Evolutionary conservation across 2,113 vertebrate genomes (phyloP).

Genomic region (Pterocles gutturalis): DNA sequence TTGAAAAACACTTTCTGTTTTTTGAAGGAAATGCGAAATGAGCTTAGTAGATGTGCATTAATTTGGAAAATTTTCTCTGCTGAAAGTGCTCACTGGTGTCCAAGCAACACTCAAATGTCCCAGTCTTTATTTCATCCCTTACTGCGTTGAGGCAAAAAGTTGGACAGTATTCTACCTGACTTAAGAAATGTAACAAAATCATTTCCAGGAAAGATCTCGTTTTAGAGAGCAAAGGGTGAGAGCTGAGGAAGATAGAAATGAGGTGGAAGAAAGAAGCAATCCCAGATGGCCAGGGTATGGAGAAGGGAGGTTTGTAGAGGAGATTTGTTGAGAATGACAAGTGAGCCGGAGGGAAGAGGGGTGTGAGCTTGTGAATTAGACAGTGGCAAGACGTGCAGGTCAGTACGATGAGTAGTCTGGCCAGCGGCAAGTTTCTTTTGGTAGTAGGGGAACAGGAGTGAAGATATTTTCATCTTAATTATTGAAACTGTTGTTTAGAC

Average conservation of each 20-base stretch:
- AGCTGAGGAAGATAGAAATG: not conserved
- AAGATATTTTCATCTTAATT: not conserved
- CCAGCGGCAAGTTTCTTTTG: not conserved
- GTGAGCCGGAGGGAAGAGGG: not conserved
- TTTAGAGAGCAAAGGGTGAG: not conserved
- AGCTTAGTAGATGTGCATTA: conserved; percentile 11
- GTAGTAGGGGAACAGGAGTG: not conserved
- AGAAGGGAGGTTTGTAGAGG: not conserved
- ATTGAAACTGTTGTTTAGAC: not conserved
- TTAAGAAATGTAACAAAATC: not conserved
- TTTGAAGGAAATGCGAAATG: conserved; percentile 46
- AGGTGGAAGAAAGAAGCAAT: not conserved
- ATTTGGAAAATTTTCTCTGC: conserved; percentile 38
- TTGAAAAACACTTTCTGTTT: not conserved
- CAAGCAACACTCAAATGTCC: not conserved
- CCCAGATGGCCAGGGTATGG: not conserved
- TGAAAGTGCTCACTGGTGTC: not conserved
- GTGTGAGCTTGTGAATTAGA: not conserved
- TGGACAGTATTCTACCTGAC: not conserved
- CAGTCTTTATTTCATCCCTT: not conserved
- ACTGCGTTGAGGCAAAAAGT: not conserved
- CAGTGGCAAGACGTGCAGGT: not conserved
- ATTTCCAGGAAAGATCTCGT: not conserved
- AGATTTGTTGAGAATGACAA: not conserved
- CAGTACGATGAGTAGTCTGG: not conserved